Base-by-base conservation (phyloP, 1,140 invertebrate genomes). In the Amyelois transitella region DNA sequence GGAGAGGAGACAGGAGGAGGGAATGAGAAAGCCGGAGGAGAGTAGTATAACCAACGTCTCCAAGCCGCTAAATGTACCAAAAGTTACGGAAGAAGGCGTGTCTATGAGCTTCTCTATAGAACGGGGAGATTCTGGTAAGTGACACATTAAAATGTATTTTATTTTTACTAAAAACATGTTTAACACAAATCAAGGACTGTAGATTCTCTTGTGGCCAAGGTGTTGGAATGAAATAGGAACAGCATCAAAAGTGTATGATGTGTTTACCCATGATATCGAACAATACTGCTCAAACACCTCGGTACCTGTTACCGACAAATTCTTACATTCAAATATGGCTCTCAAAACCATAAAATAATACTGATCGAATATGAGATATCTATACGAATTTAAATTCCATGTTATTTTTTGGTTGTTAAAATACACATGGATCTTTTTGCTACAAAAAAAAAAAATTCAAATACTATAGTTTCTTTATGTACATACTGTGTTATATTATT, bases 121-220 rank as follows among this genome's bases (percentile, higher is more conserved):
- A 55, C 81, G 84, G 59, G 85, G 83, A 48, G 88, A 88, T 68
- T 89, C 88, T 57, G 88, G 88, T 88, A 57, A 69, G 70, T 74
- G 25, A 6, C 5, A 28, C 25, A 12, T 28, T 12, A 28, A 6
- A 28, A 5, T 28, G 25, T 6, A 5, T 6, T 12, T 28, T 28
- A 28, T 28, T 28, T 28, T 28, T 28, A 5, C 25, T 12, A n/a
- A n/a, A n/a, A n/a, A n/a, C n/a, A 28, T 28, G 25, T 28, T 28
- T 6, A 28, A 28, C 8, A 43, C 8, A 43, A 43, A 43, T n/a
- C 5, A n/a, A n/a, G n/a, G n/a, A n/a, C n/a, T n/a, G n/a, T n/a
- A n/a, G n/a, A n/a, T n/a, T n/a, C n/a, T n/a, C n/a, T n/a, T n/a
- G n/a, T n/a, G n/a, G n/a, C n/a, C n/a, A n/a, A n/a, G n/a, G n/a